Percentiles rank a stretch among this genome's conserved stretches.
Conservation (phyloP, 2,888 invertebrate genomes). For the Vannuccia rotundouncinata region DNA sequence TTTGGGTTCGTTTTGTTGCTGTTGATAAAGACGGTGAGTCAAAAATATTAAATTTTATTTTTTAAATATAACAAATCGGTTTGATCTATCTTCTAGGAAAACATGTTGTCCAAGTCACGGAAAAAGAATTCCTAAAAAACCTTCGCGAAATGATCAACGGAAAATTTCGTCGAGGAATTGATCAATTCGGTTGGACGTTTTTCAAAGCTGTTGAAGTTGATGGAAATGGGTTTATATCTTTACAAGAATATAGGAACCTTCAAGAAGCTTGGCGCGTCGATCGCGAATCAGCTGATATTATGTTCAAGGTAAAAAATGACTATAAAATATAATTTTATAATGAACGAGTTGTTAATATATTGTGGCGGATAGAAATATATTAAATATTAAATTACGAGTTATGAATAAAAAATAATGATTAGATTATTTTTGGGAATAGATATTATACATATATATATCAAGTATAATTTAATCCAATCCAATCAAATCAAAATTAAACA, state of each 20-base stretch:
- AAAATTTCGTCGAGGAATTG: constrained; percentile 40
- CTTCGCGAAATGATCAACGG: constrained; percentile 36
- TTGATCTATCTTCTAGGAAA: constrained; percentile 24
- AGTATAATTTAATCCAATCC: too few species aligned
- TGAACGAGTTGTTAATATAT: too few species aligned
- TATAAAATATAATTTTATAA: too few species aligned
- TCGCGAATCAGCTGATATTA: constrained; percentile 40
- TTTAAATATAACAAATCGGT: neutral
- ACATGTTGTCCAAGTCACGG: constrained; percentile 33
- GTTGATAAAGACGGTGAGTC: constrained; percentile 37
- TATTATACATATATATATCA: too few species aligned
- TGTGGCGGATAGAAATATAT: too few species aligned
- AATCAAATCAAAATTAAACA: too few species aligned
- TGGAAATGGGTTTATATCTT: constrained; percentile 32
- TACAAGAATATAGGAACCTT: constrained; percentile 39
- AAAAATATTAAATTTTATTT: neutral
- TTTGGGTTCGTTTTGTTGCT: constrained; percentile 40
- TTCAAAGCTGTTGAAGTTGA: constrained; percentile 40
- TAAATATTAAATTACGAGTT: too few species aligned
- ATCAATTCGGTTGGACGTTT: constrained; percentile 40
- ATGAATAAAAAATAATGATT: too few species aligned
- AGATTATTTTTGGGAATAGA: too few species aligned
- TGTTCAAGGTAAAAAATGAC: constrained; percentile 40
- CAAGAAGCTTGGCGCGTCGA: constrained; percentile 39
- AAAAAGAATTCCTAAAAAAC: constrained; percentile 39